Conservation (phyloP, 1,140 invertebrate species). For the Heterodera carotae region DNA sequence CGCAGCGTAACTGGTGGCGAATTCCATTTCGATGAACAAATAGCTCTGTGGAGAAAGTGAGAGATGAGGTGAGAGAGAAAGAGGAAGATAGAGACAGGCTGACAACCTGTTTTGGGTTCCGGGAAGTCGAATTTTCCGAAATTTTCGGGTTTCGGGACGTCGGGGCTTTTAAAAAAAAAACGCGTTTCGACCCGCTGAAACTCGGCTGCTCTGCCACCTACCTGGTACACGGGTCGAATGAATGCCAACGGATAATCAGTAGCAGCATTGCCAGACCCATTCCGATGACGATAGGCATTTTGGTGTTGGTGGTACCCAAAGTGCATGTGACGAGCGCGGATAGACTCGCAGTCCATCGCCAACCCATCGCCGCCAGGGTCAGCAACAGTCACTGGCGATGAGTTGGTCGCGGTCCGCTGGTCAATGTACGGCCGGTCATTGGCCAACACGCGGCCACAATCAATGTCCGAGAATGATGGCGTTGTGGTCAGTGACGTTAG, state of each 20-base stretch:
- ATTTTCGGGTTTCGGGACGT: background rate
- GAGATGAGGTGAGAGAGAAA: too few species aligned
- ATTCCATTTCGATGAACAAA: constrained; percentile 21
- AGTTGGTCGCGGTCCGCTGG: background rate
- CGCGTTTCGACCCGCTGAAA: too few species aligned
- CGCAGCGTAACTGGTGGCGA: constrained; percentile 43
- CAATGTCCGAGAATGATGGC: constrained; percentile 6
- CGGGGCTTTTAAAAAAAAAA: too few species aligned
- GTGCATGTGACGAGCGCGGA: background rate
- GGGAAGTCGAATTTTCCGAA: background rate
- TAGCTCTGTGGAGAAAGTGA: too few species aligned
- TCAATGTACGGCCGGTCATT: constrained; percentile 25
- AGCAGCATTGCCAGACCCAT: too few species aligned
- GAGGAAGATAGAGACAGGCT: background rate
- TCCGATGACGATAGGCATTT: constrained; percentile 39
- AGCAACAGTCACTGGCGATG: constrained; percentile 44
- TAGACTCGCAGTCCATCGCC: too few species aligned
- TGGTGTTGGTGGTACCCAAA: constrained; percentile 37
- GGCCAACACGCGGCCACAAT: constrained; percentile 16
- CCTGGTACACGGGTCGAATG: constrained; percentile 46
- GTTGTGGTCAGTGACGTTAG: too few species aligned
- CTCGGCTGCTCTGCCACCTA: too few species aligned
- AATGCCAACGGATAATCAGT: constrained; percentile 47
- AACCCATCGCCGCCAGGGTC: too few species aligned
- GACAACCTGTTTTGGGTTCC: too few species aligned